Conservation (phyloP, 2,113 vertebrate genomes). For the Chloebia gouldiae region DNA sequence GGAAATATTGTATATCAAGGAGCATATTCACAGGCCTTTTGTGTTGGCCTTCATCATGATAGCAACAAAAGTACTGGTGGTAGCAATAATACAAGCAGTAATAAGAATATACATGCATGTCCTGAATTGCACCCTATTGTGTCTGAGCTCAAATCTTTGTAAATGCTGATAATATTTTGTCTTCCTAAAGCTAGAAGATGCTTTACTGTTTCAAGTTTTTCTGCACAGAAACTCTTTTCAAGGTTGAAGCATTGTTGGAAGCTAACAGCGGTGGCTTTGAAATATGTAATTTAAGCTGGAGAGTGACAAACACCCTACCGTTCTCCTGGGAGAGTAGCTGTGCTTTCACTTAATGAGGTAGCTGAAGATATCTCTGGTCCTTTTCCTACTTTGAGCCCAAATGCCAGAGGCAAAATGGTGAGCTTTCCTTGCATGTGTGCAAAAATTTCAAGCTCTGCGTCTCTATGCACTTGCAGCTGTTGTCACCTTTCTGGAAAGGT, state of each 20-base stretch:
- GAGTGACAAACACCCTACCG: slow-evolving; percentile 7
- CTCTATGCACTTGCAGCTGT: neutral
- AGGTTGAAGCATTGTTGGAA: slow-evolving; percentile 32
- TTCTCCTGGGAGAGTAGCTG: slow-evolving; percentile 24
- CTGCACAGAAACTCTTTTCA: slow-evolving; percentile 40
- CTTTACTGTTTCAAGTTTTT: slow-evolving; percentile 24
- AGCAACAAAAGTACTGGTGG: neutral
- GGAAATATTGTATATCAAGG: neutral
- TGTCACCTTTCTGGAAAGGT: slow-evolving; percentile 47
- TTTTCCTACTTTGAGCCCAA: slow-evolving; percentile 33
- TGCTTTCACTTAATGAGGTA: slow-evolving; percentile 42
- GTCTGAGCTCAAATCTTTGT: neutral
- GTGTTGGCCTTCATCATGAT: slow-evolving; percentile 5
- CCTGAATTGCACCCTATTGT: slow-evolving; percentile 11
- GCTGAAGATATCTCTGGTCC: slow-evolving; percentile 10
- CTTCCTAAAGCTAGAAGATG: slow-evolving; percentile 30
- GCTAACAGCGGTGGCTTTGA: slow-evolving; percentile 35
- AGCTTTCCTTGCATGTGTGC: neutral
- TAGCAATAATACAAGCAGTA: slow-evolving; percentile 14
- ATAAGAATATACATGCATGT: slow-evolving; percentile 25
- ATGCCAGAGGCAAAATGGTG: slow-evolving; percentile 26
- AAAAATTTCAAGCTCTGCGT: neutral
- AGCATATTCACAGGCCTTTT: slow-evolving; percentile 37
- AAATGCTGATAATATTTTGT: slow-evolving; percentile 45
- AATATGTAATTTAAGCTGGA: slow-evolving; percentile 19